Conservation (phyloP, 2,113 vertebrate species). For the Aix galericulata region DNA sequence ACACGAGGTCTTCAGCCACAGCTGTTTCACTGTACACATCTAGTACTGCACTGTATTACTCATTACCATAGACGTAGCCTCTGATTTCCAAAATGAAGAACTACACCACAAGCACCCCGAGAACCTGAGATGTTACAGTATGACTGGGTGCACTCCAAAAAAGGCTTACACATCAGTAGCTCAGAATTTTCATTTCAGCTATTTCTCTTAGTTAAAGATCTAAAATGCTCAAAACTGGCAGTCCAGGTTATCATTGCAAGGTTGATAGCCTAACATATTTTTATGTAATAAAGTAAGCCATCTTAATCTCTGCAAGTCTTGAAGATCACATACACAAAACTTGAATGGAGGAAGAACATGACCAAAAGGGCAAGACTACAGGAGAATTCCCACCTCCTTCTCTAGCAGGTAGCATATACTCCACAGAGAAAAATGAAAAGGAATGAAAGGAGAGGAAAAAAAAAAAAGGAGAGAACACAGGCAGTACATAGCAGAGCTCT, state of each 20-base stretch:
- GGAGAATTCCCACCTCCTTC: background rate
- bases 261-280: too few species aligned
- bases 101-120: background rate
- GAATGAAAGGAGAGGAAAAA: background rate
- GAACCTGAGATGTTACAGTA: background rate
- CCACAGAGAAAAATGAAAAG: background rate
- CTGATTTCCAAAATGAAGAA: background rate
- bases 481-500: background rate
- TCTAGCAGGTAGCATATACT: background rate
- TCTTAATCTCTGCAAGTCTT: background rate
- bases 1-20: background rate
- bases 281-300: background rate
- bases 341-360: background rate
- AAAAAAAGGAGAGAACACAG: background rate
- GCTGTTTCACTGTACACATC: background rate
- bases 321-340: background rate
- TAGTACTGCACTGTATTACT: background rate
- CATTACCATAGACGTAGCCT: background rate
- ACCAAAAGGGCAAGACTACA: background rate
- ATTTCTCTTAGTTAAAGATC: background rate
- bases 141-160: background rate
- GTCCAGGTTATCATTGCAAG: background rate
- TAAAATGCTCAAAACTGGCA: background rate
- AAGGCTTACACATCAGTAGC: background rate
- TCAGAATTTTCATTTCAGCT: background rate